Base-by-base conservation (phyloP, 2,888 invertebrate genomes). In the Gortyna flavago region DNA sequence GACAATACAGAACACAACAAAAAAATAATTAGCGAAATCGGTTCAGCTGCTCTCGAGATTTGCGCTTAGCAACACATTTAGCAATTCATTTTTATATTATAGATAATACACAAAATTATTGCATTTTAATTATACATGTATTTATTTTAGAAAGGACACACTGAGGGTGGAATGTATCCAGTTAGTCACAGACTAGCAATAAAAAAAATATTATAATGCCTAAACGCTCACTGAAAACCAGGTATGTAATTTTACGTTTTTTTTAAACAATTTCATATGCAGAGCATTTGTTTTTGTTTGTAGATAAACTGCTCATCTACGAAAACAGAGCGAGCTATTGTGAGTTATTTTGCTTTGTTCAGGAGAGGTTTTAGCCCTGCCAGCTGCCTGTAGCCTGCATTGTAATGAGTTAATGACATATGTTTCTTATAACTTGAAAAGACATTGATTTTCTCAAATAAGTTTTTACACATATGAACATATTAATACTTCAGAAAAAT, bases 211-310 rank as follows among this genome's bases (percentile, higher is more conserved):
- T 16, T 57, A 89, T 79, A 92, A 95, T 95, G 95, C 88, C 92
- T 84, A 95, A 93, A 92, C 92, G 91, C 81, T 87, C 90, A 32
- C 64, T 91, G 9, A 91, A 89, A 82, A 90, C 75, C 85, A 92
- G 89, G 89, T 91, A 92, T 88, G 89, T 91, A 48, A 75, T 80
- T 84, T 18, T 44, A 29, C 4, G 38, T 38, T 44, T 48, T 41
- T 21, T 67, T 51, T 4, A 29, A 21, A 65, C 13, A 21, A 16
- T n/a, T 9, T 72, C 38, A 54, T 1, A 48, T 38, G 32, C 59
- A 9, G 18, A 11, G 21, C 41, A 68, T 44, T 67, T 57, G 13
- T 4, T 59, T 67, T 62, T 44, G 44, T 54, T 54, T 44, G 25
- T 71, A 25, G 25, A 25, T 68, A 25, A 44, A 69, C 51, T 68